Conservation (phyloP, 2,888 invertebrate species). For the Periphyllus acericola region DNA sequence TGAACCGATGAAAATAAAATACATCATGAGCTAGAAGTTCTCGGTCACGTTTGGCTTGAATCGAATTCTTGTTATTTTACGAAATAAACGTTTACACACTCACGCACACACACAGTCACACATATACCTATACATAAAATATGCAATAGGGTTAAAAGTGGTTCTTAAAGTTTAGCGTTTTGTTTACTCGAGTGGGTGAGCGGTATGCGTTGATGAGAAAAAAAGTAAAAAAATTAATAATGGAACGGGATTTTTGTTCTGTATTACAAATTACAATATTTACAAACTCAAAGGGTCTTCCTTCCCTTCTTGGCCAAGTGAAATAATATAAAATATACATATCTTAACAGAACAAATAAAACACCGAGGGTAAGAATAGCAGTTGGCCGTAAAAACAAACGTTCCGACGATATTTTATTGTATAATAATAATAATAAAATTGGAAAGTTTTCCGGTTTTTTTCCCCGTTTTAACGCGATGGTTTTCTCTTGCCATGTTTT, state of each 20-base stretch:
- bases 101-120: not conserved
- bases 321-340: not conserved
- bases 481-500: not conserved
- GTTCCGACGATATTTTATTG: not conserved
- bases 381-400: too few relatives aligned
- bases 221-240: slow-evolving; percentile 13
- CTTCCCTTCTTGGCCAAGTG: too few relatives aligned
- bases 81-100: not conserved
- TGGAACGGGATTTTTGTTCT: not conserved
- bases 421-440: not conserved
- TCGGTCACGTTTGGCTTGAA: not conserved
- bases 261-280: slow-evolving; percentile 9
- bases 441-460: not conserved
- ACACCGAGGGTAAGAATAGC: not conserved
- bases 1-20: not conserved
- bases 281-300: slow-evolving; percentile 1
- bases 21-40: not conserved
- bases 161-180: not conserved
- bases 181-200: not conserved
- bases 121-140: not conserved
- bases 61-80: not conserved
- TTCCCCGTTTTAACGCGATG: not conserved
- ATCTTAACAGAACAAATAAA: slow-evolving; percentile 12
- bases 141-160: not conserved
- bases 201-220: not conserved